phyloP scores from a whole-genome alignment of 1,140 invertebrate genomes.

The Gryllus bimaculatus region DNA sequence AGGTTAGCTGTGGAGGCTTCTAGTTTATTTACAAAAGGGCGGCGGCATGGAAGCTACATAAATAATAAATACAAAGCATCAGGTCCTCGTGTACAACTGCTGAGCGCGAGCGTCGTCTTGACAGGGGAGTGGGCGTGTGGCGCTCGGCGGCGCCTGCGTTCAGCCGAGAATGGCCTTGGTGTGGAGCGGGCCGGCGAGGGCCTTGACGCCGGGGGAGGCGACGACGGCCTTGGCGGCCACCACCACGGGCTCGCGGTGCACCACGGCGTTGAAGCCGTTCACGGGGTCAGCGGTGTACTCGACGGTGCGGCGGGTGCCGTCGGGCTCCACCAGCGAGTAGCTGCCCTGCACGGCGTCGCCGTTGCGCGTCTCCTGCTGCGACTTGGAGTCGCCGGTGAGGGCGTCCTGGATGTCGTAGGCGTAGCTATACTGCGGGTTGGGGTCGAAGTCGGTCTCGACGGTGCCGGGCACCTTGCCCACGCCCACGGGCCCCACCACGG shows the following conservation, averaged over 20 bases:
- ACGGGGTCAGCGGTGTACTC: conserved; percentile 23
- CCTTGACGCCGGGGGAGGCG: conserved; percentile 25
- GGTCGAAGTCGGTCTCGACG: conserved; percentile 19
- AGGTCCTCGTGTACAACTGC: conserved; percentile 25
- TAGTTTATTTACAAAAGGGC: background rate
- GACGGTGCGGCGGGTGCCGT: conserved; percentile 19
- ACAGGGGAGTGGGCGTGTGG: conserved; percentile 25
- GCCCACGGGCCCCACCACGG: conserved; percentile 10
- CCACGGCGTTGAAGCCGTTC: conserved; percentile 26
- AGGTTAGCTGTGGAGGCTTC: background rate
- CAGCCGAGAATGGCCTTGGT: conserved; percentile 7
- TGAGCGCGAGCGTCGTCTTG: conserved; percentile 19
- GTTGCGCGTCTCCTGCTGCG: conserved; percentile 25
- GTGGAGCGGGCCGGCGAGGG: conserved; percentile 30
- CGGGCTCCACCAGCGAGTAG: conserved; percentile 33
- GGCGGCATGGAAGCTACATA: background rate
- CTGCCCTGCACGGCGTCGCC: conserved; percentile 25
- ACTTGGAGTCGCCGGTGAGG: conserved; percentile 27
- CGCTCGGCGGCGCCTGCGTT: conserved; percentile 25
- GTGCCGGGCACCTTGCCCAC: conserved; percentile 22
- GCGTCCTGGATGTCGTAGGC: conserved; percentile 52
- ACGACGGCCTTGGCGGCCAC: conserved; percentile 21
- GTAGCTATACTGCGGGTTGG: conserved; percentile 46
- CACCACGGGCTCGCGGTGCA: conserved; percentile 18
- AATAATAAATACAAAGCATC: background rate